These are phyloP conservation scores for Oreotrochilus melanogaster DNA, from an alignment of 2,113 vertebrate species.

Conservation along the genomic window DNA sequence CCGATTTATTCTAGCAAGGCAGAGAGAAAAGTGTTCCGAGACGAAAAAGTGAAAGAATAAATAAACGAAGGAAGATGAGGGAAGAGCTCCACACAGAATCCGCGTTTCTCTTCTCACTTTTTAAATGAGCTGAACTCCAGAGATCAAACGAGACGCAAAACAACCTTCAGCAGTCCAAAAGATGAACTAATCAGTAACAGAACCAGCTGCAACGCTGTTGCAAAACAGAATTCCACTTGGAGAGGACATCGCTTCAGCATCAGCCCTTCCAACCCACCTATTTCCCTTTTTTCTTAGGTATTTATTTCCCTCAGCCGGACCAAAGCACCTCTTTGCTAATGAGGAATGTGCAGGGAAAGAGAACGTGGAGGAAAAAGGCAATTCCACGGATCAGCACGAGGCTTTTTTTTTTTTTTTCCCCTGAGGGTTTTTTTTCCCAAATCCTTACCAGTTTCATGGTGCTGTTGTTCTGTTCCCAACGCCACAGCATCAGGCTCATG, in stretches of 20 bases:
- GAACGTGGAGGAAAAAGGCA: too few species aligned
- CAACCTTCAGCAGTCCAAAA: background rate
- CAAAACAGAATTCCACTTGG: background rate
- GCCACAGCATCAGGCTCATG: conserved; percentile 91
- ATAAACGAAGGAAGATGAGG: background rate
- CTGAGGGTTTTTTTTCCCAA: background rate
- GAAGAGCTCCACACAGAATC: background rate
- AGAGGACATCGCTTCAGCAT: background rate
- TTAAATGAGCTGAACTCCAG: background rate
- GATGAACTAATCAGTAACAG: background rate
- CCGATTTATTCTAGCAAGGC: background rate
- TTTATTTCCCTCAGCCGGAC: background rate
- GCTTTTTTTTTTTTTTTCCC: too few species aligned
- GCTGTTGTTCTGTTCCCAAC: conserved; percentile 90
- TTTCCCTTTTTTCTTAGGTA: background rate
- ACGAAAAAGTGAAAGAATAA: background rate
- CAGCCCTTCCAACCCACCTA: background rate
- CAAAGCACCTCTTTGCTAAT: rapidly evolving
- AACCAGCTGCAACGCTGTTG: background rate
- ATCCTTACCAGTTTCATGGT: conserved; percentile 94
- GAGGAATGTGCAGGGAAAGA: background rate
- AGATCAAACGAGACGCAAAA: background rate
- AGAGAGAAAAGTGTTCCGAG: background rate
- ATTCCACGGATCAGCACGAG: too few species aligned
- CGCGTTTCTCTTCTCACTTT: background rate